These are phyloP conservation scores for Syritta pipiens DNA, from an alignment of 2,888 invertebrate species.

Conservation along the genomic window DNA sequence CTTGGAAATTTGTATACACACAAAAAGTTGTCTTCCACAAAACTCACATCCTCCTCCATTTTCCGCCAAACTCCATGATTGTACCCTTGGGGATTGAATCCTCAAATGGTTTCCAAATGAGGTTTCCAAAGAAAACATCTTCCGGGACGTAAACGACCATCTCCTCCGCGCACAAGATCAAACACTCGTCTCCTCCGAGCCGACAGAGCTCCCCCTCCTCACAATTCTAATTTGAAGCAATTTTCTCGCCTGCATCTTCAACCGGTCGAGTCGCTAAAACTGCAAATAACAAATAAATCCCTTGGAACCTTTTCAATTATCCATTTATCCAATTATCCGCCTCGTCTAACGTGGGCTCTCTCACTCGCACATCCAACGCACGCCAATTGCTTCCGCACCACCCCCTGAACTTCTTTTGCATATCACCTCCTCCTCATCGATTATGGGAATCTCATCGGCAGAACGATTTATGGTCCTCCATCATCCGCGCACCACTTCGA, in stretches of 20 bases:
- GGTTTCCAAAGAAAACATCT: too few relatives aligned
- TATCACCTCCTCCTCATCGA: conserved; percentile 67
- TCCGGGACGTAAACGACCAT: too few relatives aligned
- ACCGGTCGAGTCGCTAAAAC: conserved; percentile 1
- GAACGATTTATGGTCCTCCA: conserved; percentile 63
- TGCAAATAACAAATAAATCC: conserved; percentile 57
- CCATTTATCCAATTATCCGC: conserved; percentile 69
- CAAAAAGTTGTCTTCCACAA: too few relatives aligned
- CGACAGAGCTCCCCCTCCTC: not conserved
- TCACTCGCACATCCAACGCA: conserved; percentile 45
- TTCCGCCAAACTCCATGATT: too few relatives aligned
- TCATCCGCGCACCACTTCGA: conserved; percentile 57
- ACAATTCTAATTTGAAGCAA: conserved; percentile 47
- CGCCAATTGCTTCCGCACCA: conserved; percentile 26
- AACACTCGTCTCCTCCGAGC: not conserved
- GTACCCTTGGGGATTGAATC: too few relatives aligned
- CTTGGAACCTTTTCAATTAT: conserved; percentile 63
- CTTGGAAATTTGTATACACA: too few relatives aligned
- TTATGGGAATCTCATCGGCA: conserved; percentile 64
- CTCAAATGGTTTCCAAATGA: too few relatives aligned
- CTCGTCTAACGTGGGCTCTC: conserved; percentile 46
- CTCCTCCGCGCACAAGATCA: too few relatives aligned
- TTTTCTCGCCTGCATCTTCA: conserved; percentile 47
- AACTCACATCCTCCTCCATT: too few relatives aligned
- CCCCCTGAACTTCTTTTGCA: conserved; percentile 55